phyloP scores from a whole-genome alignment of 2,113 vertebrate species.

The Rhabdornis inornatus region DNA sequence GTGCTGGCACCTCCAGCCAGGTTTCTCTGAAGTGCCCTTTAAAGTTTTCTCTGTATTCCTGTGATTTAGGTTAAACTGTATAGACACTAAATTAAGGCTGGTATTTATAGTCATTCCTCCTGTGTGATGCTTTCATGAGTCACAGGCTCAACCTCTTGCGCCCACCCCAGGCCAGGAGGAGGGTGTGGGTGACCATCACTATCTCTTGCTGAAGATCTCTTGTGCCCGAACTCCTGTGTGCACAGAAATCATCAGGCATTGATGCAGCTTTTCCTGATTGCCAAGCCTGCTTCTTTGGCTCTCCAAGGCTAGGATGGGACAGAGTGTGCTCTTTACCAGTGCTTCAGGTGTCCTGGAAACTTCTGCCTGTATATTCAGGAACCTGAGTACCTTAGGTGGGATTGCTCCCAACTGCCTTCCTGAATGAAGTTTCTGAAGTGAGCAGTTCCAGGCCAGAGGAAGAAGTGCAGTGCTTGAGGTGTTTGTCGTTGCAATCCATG shows the following conservation, averaged over 20 bases:
- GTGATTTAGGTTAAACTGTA: not conserved
- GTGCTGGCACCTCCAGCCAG: not conserved
- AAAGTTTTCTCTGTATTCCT: not conserved
- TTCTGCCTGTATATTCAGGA: not conserved
- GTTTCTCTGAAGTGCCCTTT: not conserved
- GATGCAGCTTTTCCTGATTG: not conserved
- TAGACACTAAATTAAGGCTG: not conserved
- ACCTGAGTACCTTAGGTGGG: not conserved
- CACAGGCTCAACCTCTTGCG: not conserved
- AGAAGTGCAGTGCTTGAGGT: not conserved
- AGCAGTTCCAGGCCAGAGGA: not conserved
- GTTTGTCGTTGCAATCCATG: not conserved
- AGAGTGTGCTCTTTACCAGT: not conserved
- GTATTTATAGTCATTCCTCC: not conserved
- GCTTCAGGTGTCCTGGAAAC: not conserved
- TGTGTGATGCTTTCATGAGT: not conserved
- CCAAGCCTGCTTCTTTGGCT: not conserved
- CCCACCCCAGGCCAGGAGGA: not conserved
- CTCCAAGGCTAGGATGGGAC: not conserved
- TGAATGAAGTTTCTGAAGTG: not conserved
- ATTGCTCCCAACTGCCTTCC: not conserved
- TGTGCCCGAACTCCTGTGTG: not conserved
- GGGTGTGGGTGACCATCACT: not conserved
- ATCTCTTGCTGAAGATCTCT: not conserved
- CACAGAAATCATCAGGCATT: not conserved